phyloP scores from a whole-genome alignment of 92 coral and sea anemone genomes.

The Galaxea fascicularis region DNA sequence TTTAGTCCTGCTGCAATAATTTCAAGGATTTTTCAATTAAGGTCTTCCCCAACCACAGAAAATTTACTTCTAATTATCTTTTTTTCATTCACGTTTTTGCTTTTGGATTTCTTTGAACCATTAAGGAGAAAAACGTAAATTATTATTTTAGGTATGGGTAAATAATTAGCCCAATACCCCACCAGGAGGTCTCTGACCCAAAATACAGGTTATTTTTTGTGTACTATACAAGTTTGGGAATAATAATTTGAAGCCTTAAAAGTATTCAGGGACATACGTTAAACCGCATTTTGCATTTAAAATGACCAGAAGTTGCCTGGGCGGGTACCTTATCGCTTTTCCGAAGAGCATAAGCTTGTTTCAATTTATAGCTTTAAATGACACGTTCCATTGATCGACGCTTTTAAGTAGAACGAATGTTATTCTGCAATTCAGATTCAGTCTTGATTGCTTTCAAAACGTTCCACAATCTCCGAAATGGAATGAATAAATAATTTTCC shows the following conservation, averaged over 20 bases:
- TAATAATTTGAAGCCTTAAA: not conserved
- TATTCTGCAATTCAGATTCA: too few relatives aligned
- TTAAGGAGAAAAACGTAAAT: not conserved
- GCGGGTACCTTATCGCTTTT: not conserved
- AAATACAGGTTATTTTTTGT: not conserved
- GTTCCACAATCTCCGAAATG: too few relatives aligned
- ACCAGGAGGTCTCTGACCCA: not conserved
- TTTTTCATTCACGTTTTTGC: not conserved
- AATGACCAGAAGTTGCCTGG: too few relatives aligned
- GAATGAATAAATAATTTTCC: too few relatives aligned
- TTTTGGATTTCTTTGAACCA: not conserved
- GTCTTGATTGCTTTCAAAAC: too few relatives aligned
- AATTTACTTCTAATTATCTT: not conserved
- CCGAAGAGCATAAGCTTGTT: too few relatives aligned
- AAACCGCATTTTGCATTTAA: not conserved
- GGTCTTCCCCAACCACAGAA: constrained; percentile 11
- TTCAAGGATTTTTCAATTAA: not conserved
- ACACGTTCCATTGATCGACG: too few relatives aligned
- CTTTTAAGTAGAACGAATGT: too few relatives aligned
- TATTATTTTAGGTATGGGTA: not conserved
- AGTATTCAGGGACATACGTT: not conserved
- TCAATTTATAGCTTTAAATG: too few relatives aligned
- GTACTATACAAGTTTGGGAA: not conserved
- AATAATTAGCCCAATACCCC: not conserved
- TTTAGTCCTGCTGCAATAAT: not conserved